Base-by-base conservation (phyloP, 1,140 invertebrate species). In the Gryon sp. region DNA sequence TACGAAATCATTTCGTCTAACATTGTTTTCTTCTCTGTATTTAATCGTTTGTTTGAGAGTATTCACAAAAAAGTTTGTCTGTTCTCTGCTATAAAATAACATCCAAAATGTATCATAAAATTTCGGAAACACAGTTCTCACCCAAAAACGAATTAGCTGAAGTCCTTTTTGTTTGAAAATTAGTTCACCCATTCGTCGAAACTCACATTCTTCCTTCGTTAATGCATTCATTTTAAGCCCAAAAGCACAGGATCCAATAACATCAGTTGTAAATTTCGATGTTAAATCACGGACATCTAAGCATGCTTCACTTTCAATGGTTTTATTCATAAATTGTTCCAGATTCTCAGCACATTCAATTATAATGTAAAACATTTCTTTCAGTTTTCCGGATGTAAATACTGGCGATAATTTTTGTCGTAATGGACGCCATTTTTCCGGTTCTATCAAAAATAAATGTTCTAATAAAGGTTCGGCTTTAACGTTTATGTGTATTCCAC, bases 231-330 rank as follows among this genome's bases (percentile, higher is more conserved):
- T 87, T 41, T 91, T 84, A 3, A 92, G 82, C 1, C 91, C 91
- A 82, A 92, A 92, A 20, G 88, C 90, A 55, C 87, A 89, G 1
- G 85, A 87, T 2, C 87, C 90, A 46, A 91, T 91, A 0, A 91
- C 86, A 75, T 92, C 90, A 7, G 88, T 90, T 2, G 89, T 90
- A 38, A 81, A 90, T 55, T 85, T 85, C 0, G 86, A 53, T 9
- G 82, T 84, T n/a, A 86, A 16, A 50, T 86, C 83, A 50, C 82
- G 81, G 7, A 73, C 48, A 36, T 87, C 82, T 4, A 52, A 38
- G 2, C 46, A 36, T 60, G 34, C 34, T 8, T 59, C 28, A 6
- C 55, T 53, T 1, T 36, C 15, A 0, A 46, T 43, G 19, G 60
- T 19, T 19, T 76, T 63, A 9, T 66, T 32, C 26, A 86, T 41